phyloP scores from a whole-genome alignment of 2,113 vertebrate genomes.

The Smithornis capensis region DNA sequence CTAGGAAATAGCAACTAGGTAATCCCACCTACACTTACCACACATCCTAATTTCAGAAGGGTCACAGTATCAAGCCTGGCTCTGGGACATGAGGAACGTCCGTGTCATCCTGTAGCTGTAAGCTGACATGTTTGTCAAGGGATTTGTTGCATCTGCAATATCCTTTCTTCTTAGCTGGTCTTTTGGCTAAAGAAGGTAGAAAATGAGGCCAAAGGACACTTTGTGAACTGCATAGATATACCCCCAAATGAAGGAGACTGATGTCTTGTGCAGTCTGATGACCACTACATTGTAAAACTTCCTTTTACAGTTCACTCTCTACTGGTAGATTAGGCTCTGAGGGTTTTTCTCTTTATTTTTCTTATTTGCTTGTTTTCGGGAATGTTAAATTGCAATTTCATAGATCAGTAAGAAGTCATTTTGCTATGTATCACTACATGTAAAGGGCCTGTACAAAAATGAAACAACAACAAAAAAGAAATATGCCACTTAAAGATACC shows the following conservation, averaged over 20 bases:
- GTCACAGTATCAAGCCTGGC: neutral
- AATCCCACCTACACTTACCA: neutral
- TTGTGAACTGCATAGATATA: neutral
- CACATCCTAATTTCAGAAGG: neutral
- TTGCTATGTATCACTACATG: neutral
- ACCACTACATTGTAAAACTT: neutral
- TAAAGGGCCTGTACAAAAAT: neutral
- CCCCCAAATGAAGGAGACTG: neutral
- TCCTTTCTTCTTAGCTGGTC: neutral
- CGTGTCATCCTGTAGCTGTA: neutral
- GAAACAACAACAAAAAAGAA: neutral
- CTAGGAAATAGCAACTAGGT: neutral
- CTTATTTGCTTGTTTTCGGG: neutral
- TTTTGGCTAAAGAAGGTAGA: neutral
- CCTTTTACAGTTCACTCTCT: neutral
- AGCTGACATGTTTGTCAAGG: neutral
- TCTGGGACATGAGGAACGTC: neutral
- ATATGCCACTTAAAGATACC: neutral
- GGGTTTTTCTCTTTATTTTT: neutral
- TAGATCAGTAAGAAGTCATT: neutral
- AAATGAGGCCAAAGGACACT: neutral
- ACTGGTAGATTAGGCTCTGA: neutral
- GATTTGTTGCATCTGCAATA: neutral
- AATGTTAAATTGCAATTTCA: neutral
- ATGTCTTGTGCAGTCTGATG: neutral